Evolutionary conservation across 2,888 invertebrate species (phyloP), one percentile per base, ranked within the genome.

Genomic region (Glomeris marginata): DNA sequence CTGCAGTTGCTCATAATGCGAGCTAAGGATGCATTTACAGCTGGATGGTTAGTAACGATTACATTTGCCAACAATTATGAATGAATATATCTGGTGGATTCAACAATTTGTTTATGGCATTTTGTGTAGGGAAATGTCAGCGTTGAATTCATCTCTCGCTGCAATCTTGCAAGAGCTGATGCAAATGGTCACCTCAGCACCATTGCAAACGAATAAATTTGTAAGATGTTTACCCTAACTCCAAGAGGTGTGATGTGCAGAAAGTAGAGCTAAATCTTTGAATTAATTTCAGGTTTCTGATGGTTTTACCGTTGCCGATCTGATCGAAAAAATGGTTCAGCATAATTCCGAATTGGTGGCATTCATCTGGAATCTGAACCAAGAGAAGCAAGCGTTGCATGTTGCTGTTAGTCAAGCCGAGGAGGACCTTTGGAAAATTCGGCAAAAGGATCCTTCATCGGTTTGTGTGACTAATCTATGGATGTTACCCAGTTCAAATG

Each of bases 261-360:
- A n/a, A n/a, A n/a, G 8, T 28, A 28, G 4, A 28, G 3, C 28
- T 28, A 8, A 28, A 28, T 15, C 20, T 15, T 16, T 18, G 22
- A 21, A 4, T n/a, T n/a, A n/a, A n/a, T 21, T 11, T 43, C 43
- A 18, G 43, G 43, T 5, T 40, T 18, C 40, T 21, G 22, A 43
- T 43, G 38, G 44, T 6, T 20, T 22, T 16, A 15, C 21, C n/a
- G 45, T 45, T 36, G n/a, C 45, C 28, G 50, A 41, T 21, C 37
- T 50, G 4, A 41, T 46, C 21, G 63, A 63, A 42, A 51, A 59
- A 47, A 59, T 63, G 33, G 55, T 64, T 37, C 57, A 58, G 28
- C 64, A 64, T 48, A 64, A 64, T 50, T 55, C 58, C 5, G 62
- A 64, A 50, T 56, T 64, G 28, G 60, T 61, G 0, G 54, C 57